Conservation (phyloP, 2,797 vertebrate species). For the Neomorphus geoffroyi region DNA sequence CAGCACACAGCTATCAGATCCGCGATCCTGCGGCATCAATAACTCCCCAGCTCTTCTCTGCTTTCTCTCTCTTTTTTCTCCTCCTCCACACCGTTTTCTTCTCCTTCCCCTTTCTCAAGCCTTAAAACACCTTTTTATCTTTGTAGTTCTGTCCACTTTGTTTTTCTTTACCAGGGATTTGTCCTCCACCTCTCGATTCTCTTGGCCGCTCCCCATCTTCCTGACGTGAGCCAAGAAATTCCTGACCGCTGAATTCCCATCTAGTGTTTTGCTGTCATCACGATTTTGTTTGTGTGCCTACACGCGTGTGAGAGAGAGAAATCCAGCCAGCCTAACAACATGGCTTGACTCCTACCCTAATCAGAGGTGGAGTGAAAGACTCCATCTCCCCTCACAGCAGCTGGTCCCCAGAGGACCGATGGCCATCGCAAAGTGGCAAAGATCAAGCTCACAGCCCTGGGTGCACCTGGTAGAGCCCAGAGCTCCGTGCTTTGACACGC, state of each 20-base stretch:
- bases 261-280: neutral
- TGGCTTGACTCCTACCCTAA: neutral
- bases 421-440: accelerated
- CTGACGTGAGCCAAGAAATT: neutral
- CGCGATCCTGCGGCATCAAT: neutral
- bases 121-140: neutral
- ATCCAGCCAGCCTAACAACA: neutral
- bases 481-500: neutral
- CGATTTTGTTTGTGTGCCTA: neutral
- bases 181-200: neutral
- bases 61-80: neutral
- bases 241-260: neutral
- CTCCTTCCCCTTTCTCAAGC: neutral
- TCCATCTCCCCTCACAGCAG: neutral
- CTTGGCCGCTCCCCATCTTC: neutral
- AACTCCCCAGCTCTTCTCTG: neutral
- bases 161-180: neutral
- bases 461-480: neutral
- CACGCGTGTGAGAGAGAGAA: neutral
- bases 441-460: neutral
- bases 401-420: neutral
- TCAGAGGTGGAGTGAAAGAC: neutral
- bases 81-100: neutral
- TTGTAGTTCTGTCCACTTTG: neutral
- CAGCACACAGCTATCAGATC: neutral